Evolutionary conservation across 2,888 invertebrate genomes (phyloP).

Genomic region (Marronus borbonicus): DNA sequence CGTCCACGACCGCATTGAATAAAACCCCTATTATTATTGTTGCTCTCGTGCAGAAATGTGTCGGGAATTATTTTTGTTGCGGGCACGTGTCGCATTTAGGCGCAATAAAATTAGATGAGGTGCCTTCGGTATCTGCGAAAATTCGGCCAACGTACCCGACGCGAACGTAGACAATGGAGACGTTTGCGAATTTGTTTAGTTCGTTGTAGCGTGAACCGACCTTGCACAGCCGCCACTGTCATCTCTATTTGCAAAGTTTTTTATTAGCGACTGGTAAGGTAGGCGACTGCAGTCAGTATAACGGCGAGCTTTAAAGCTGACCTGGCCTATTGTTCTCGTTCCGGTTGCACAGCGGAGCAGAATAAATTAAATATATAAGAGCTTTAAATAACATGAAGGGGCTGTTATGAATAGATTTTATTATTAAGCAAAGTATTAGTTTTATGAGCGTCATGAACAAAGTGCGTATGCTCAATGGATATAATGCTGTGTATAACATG

Average conservation of each 20-base stretch:
- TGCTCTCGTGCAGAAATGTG: constrained; percentile 16
- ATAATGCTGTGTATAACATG: too few relatives aligned
- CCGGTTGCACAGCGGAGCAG: constrained; percentile 4
- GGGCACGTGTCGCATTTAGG: constrained; percentile 46
- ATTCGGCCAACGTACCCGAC: constrained; percentile 17
- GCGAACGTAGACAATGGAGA: constrained; percentile 18
- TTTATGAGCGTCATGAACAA: too few relatives aligned
- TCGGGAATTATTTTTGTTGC: constrained; percentile 49
- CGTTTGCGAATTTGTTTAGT: constrained; percentile 23
- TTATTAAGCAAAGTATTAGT: too few relatives aligned
- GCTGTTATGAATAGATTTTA: constrained; percentile 2
- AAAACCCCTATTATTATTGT: constrained; percentile 38
- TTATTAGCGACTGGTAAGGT: not conserved
- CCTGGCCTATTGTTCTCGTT: constrained; percentile 17
- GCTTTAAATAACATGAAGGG: constrained; percentile 3
- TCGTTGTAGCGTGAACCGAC: not conserved
- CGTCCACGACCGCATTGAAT: constrained; percentile 42
- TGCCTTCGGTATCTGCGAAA: constrained; percentile 20
- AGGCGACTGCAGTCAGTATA: constrained; percentile 7
- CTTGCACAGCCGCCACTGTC: constrained; percentile 1
- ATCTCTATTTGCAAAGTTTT: not conserved
- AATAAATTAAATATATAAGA: constrained; percentile 33
- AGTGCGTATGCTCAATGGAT: too few relatives aligned
- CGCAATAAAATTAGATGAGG: constrained; percentile 49
- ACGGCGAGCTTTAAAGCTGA: not conserved